phyloP scores from a whole-genome alignment of 2,888 invertebrate genomes.

The Copidosoma aretas region DNA sequence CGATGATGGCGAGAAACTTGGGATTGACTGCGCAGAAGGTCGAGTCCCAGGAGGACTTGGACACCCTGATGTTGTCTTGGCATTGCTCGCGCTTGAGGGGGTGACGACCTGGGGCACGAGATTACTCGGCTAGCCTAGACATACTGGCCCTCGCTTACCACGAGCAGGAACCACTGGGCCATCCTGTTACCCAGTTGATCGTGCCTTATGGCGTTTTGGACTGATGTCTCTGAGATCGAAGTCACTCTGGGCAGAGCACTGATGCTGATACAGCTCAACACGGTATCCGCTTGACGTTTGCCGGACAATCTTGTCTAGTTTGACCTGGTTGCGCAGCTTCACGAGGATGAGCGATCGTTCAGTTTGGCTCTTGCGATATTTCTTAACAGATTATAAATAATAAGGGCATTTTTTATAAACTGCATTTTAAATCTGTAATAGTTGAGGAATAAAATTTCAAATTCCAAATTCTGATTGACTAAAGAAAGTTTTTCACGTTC shows the following conservation, averaged over 20 bases:
- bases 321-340: constrained; percentile 44
- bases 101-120: constrained; percentile 43
- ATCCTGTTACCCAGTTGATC: constrained; percentile 43
- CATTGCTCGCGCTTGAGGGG: no score
- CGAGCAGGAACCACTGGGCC: constrained; percentile 59
- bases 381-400: no score
- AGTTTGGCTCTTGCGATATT: no score
- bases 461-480: constrained; percentile 38
- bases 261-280: no score
- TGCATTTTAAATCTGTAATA: no score
- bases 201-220: constrained; percentile 37
- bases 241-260: not conserved
- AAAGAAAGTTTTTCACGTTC: constrained; percentile 46
- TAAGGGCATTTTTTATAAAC: no score
- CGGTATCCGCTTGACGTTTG: constrained; percentile 12
- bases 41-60: no score
- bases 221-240: constrained; percentile 43
- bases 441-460: no score
- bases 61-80: no score
- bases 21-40: no score
- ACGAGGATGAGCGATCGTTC: constrained; percentile 64
- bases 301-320: constrained; percentile 46
- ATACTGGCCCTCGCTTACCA: constrained; percentile 52
- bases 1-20: no score
- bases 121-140: constrained; percentile 53